phyloP scores from a whole-genome alignment of 2,113 vertebrate genomes.

The Siphamia tubifer region DNA sequence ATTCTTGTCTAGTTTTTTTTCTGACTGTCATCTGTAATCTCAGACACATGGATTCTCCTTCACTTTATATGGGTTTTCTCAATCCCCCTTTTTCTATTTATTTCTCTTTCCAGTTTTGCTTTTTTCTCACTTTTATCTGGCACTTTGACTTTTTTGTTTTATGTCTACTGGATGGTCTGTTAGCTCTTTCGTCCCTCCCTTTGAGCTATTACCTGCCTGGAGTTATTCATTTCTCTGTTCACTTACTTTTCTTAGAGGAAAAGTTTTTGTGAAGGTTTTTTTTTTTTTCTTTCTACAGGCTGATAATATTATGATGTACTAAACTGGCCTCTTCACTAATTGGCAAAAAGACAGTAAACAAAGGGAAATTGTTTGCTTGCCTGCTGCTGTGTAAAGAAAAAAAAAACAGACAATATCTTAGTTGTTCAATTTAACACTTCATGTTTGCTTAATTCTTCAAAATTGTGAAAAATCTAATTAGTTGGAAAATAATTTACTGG shows the following conservation, averaged over 20 bases:
- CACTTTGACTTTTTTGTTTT: neutral
- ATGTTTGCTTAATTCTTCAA: too few relatives aligned
- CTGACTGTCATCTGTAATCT: conserved; percentile 21
- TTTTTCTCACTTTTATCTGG: neutral
- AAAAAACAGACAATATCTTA: neutral
- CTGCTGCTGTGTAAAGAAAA: neutral
- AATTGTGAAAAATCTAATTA: too few relatives aligned
- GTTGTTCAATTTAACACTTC: too few relatives aligned
- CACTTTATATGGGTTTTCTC: neutral
- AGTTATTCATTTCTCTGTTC: conserved; percentile 2
- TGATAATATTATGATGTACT: too few relatives aligned
- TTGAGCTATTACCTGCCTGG: neutral
- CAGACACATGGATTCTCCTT: conserved; percentile 2
- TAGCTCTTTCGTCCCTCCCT: neutral
- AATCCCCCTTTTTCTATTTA: conserved; percentile 3
- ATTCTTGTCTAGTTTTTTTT: conserved; percentile 32
- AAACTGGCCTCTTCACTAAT: too few relatives aligned
- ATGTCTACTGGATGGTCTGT: neutral
- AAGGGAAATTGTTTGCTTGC: neutral
- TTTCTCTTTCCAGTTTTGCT: conserved; percentile 8
- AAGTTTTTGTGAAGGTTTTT: conserved; percentile 2
- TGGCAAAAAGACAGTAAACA: neutral
- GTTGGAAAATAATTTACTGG: too few relatives aligned
- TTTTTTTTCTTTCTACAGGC: too few relatives aligned
- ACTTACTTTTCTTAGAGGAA: conserved; percentile 5